Evolutionary conservation across 92 coral and sea anemone genomes (phyloP), one percentile per base, ranked within the genome.

Genomic region (Parazoanthus swiftii): DNA sequence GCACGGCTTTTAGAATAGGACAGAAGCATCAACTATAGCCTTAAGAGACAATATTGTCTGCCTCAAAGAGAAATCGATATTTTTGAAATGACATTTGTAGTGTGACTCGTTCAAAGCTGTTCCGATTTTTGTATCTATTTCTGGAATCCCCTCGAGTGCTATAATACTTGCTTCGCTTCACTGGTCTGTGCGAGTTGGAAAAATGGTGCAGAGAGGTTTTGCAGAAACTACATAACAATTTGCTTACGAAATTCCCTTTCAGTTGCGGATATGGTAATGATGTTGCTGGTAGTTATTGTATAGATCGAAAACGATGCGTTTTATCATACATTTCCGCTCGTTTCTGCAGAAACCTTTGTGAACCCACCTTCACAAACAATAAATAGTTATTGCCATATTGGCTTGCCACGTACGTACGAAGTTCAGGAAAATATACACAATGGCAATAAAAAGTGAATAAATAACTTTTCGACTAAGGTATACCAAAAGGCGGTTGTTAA

Each of bases 1-100:
- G 29, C 51, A 76, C 54, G 39, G 80, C 80, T 6, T 29, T 76
- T 39, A 38, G 29, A 37, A 38, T 39, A 76, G 4, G 29, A 76
- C 46, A 76, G 25, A 76, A 76, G 20, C 26, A 35, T 11, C 43
- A 36, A 48, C 3, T 37, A 58, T 1, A 20, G 2, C 18, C 66
- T 15, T 26, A 39, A 79, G 38, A 59, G 16, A 76, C 43, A 72
- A 38, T 56, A 71, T 43, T 72, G 71, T 65, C 48, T 66, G 38
- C 79, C 5, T 75, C 46, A 78, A 81, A 87, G 71, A 88, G 43
- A 54, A 81, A 87, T 81, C 65, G 80, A 76, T 90, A 90, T 90
- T 90, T 90, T 90, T 90, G 92, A 90, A 87, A 90, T 81, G 88
- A 87, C 81, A 76, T 87, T 90, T 90, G 90, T 90, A 90, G 92